Conservation (phyloP, 2,113 vertebrate species). For the Herpetotheres cachinnans region DNA sequence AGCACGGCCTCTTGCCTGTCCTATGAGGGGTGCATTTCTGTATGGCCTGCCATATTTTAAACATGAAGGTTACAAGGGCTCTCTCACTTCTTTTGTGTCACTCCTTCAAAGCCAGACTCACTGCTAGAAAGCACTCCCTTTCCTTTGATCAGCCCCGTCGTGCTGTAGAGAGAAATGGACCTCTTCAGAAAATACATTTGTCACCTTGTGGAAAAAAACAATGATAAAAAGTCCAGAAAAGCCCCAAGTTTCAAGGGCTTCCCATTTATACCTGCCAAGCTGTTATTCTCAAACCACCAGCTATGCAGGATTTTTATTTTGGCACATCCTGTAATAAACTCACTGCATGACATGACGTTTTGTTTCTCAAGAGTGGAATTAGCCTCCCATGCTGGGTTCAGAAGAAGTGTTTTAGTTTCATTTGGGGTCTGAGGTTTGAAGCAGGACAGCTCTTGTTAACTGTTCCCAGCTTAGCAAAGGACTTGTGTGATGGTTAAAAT, state of each 20-base stretch:
- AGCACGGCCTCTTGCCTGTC: neutral
- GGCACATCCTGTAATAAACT: neutral
- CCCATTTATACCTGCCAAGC: neutral
- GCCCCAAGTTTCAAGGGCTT: neutral
- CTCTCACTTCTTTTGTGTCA: neutral
- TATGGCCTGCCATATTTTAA: neutral
- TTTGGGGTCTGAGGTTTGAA: neutral
- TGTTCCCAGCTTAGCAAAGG: neutral
- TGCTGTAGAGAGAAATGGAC: neutral
- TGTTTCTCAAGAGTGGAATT: neutral
- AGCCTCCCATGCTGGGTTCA: neutral
- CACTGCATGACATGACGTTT: rapidly evolving
- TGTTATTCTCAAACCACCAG: neutral
- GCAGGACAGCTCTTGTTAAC: neutral
- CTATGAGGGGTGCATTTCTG: neutral
- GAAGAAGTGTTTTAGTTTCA: neutral
- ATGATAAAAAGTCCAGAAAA: neutral
- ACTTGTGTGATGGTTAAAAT: neutral
- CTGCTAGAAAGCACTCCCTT: neutral
- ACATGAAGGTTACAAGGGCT: neutral
- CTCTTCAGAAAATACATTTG: neutral
- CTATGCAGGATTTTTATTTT: neutral
- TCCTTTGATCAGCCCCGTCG: neutral
- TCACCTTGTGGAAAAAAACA: neutral
- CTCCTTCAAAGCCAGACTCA: neutral